These are phyloP conservation scores for Holothuria leucospilota DNA, from an alignment of 53 echinoderm and acorn worm species.

Conservation along the genomic window DNA sequence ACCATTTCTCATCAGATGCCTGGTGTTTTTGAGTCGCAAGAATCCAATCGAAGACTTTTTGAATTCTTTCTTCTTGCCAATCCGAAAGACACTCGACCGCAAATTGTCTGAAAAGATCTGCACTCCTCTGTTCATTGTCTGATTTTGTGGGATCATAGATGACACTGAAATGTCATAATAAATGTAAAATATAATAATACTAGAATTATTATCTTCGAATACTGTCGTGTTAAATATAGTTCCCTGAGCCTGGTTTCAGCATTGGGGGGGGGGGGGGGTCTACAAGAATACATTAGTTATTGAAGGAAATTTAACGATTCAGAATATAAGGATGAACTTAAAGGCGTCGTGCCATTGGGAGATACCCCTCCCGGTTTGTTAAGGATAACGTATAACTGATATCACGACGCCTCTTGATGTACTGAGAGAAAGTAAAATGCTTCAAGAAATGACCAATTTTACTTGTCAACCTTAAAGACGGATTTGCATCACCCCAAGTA, in stretches of 20 bases:
- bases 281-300: not conserved
- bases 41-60: conserved; percentile 68
- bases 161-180: conserved; percentile 52
- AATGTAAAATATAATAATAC: not conserved
- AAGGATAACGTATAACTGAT: no score
- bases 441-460: no score
- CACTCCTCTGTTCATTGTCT: conserved; percentile 84
- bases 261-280: not conserved
- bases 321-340: no score
- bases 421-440: no score
- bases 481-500: no score
- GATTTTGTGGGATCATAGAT: conserved; percentile 80
- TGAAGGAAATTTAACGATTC: not conserved
- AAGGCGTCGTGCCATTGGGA: no score
- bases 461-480: no score
- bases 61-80: conserved; percentile 5
- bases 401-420: no score
- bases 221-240: not conserved
- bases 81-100: conserved; percentile 56
- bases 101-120: conserved; percentile 72
- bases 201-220: not conserved
- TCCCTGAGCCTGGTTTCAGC: not conserved
- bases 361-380: no score
- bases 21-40: conserved; percentile 69
- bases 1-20: not conserved